Conservation (phyloP, 2,797 vertebrate genomes). For the Threskiornis aethiopicus region DNA sequence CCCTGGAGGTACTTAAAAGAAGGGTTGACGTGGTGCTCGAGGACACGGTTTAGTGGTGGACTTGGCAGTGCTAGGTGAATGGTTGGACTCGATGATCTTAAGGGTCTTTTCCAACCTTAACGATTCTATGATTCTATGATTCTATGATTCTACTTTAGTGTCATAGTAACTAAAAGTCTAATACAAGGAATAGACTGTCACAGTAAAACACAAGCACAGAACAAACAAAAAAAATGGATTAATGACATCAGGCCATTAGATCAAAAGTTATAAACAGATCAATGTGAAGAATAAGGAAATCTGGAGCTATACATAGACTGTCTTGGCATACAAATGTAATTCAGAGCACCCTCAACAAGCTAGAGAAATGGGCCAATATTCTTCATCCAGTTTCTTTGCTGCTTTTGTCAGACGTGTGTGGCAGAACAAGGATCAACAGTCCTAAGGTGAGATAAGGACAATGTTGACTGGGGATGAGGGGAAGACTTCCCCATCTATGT, state of each 20-base stretch:
- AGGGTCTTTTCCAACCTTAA: no score
- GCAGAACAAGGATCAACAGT: neutral
- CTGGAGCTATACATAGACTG: neutral
- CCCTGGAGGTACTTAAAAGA: no score
- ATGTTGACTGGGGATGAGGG: rapidly evolving
- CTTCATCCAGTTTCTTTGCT: neutral
- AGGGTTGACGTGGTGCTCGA: no score
- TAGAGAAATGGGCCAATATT: neutral
- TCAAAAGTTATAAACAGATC: neutral
- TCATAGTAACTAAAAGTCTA: neutral
- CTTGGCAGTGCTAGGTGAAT: no score
- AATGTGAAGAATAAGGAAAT: neutral
- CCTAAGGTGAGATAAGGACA: neutral
- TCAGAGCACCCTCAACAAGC: neutral
- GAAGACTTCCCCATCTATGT: neutral
- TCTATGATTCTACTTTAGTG: neutral
- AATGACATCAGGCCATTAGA: neutral
- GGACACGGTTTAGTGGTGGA: no score
- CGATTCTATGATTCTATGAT: no score
- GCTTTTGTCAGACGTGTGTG: neutral
- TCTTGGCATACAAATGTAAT: neutral
- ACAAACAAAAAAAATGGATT: neutral
- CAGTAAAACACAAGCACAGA: neutral
- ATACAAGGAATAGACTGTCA: neutral
- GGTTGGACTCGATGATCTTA: no score